These are phyloP conservation scores for Sebastes vulpes DNA, from an alignment of 2,797 vertebrate species.

Conservation along the genomic window DNA sequence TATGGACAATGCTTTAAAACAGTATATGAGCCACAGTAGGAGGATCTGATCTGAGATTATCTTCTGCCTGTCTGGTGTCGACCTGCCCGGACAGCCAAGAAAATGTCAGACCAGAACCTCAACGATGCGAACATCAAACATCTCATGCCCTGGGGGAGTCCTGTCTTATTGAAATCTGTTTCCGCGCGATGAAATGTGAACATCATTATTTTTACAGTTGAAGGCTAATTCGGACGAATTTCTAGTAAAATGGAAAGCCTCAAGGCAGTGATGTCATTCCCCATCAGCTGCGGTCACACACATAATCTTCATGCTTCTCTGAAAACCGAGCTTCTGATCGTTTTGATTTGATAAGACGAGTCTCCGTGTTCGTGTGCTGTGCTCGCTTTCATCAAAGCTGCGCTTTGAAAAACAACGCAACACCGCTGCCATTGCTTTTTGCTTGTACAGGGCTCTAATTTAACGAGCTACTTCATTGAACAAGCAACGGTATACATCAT, in stretches of 20 bases:
- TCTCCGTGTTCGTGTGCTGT: not conserved
- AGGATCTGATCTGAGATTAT: not conserved
- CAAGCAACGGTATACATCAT: not conserved
- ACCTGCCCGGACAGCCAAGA: constrained; percentile 15
- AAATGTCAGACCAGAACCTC: constrained; percentile 16
- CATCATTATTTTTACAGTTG: constrained; percentile 21
- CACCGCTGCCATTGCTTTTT: not conserved
- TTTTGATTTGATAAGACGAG: constrained; percentile 10
- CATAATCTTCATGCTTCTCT: not conserved
- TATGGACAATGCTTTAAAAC: not conserved
- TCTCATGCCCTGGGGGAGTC: not conserved
- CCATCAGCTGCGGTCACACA: not conserved
- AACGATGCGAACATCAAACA: constrained; percentile 41
- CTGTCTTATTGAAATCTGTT: constrained; percentile 1
- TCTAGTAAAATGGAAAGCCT: constrained; percentile 18
- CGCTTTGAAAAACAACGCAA: constrained; percentile 1
- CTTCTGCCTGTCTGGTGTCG: not conserved
- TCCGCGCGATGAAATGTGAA: not conserved
- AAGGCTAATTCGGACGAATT: constrained; percentile 17
- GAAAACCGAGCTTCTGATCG: not conserved
- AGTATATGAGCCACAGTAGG: not conserved
- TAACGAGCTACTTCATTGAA: constrained; percentile 6
- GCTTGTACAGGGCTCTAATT: not conserved
- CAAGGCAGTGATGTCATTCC: not conserved
- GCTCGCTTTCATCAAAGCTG: constrained; percentile 13